Conservation (phyloP, 2,113 vertebrate genomes). For the Ochotona princeps region DNA sequence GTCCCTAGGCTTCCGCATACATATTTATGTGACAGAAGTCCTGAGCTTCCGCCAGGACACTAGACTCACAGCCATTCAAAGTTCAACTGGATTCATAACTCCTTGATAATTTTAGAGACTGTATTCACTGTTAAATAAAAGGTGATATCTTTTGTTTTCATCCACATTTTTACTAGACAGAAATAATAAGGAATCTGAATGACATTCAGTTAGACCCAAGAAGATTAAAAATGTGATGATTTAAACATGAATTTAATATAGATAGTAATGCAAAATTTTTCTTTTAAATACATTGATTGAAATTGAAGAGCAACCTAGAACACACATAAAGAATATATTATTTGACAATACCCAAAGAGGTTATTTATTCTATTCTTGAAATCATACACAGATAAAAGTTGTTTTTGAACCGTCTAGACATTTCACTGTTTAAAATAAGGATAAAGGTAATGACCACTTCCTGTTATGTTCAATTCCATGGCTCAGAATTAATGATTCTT, state of each 20-base stretch:
- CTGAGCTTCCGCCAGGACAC: neutral
- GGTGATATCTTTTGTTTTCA: neutral
- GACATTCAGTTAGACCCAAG: neutral
- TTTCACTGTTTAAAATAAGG: neutral
- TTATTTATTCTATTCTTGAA: constrained; percentile 37
- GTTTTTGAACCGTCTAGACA: neutral
- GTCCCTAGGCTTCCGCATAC: too few relatives aligned
- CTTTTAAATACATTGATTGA: neutral
- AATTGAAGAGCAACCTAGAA: neutral
- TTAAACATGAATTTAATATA: neutral
- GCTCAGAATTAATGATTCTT: neutral
- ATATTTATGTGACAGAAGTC: neutral
- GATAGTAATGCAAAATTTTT: neutral
- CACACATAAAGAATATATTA: constrained; percentile 1
- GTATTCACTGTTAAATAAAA: neutral
- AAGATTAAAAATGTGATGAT: neutral
- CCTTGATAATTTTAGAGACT: constrained; percentile 2
- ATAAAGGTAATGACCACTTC: neutral
- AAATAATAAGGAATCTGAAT: constrained; percentile 2
- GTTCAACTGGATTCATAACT: neutral
- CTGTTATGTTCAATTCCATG: neutral
- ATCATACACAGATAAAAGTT: neutral
- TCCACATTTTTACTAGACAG: neutral
- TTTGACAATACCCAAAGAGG: neutral
- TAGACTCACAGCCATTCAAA: neutral